These are phyloP conservation scores for Dromococcyx pavoninus DNA, from an alignment of 2,797 vertebrate species.

Conservation along the genomic window DNA sequence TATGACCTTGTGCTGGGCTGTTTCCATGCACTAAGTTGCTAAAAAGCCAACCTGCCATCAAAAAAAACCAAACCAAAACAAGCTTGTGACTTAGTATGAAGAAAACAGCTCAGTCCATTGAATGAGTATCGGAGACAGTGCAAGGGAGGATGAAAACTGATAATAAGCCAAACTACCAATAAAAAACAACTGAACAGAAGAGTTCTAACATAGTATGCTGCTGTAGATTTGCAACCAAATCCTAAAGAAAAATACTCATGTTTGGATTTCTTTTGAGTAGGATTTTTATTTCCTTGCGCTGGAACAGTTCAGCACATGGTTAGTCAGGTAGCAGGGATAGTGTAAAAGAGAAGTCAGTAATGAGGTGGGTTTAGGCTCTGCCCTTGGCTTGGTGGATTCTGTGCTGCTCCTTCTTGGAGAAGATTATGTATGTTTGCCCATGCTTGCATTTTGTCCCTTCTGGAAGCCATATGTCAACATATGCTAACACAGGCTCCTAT, in stretches of 20 bases:
- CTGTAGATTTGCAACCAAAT: background rate
- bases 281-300: background rate
- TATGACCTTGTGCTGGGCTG: background rate
- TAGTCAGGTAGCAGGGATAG: background rate
- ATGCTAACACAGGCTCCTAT: no score
- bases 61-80: rapidly evolving
- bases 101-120: background rate
- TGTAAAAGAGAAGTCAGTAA: background rate
- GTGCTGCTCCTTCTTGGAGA: background rate
- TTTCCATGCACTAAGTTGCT: background rate
- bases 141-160: background rate
- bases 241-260: background rate
- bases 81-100: background rate
- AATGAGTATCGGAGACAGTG: background rate
- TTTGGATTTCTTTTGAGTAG: background rate
- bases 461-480: background rate
- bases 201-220: background rate
- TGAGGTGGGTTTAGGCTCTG: background rate
- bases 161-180: background rate
- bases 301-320: background rate
- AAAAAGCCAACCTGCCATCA: background rate
- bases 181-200: background rate
- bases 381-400: background rate
- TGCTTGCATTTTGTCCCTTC: background rate
- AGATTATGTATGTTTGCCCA: background rate